Evolutionary conservation across 2,797 vertebrate genomes (phyloP).

Genomic region (Varecia variegata): DNA sequence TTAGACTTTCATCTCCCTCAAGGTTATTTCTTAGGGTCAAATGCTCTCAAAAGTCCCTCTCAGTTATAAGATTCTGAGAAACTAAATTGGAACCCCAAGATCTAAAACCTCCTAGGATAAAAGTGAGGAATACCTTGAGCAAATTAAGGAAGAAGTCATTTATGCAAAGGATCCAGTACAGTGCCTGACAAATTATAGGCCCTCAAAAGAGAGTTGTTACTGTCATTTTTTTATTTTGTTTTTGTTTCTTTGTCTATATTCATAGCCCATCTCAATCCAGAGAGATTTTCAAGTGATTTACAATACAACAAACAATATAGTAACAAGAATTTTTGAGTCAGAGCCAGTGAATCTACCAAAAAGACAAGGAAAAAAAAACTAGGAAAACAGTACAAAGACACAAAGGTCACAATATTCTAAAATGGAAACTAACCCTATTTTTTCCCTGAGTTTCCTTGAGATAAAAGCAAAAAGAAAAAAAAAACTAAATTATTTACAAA

Average conservation of each 20-base stretch:
- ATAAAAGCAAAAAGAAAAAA: background rate
- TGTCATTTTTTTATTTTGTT: background rate
- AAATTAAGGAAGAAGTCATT: conserved; percentile 20
- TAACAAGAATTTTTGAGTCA: background rate
- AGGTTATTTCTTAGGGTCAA: conserved; percentile 28
- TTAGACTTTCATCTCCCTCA: conserved; percentile 31
- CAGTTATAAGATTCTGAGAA: background rate
- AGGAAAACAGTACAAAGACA: background rate
- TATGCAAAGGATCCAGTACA: background rate
- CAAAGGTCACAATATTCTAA: background rate
- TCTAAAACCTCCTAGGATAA: background rate
- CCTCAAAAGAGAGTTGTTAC: background rate
- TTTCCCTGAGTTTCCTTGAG: conserved; percentile 13
- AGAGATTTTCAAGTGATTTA: background rate
- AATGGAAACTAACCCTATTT: background rate
- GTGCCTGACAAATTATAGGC: background rate
- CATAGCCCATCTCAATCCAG: background rate
- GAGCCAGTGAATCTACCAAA: background rate
- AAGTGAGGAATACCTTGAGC: background rate
- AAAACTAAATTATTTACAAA: background rate
- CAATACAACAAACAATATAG: background rate
- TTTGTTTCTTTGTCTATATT: background rate
- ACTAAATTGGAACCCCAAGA: background rate
- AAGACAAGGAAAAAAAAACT: background rate
- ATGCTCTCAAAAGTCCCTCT: conserved; percentile 1